Percentiles rank a stretch among this genome's conserved stretches.
Evolutionary conservation across 2,888 invertebrate species (phyloP).

Genomic region (Ophion ventricosus): DNA sequence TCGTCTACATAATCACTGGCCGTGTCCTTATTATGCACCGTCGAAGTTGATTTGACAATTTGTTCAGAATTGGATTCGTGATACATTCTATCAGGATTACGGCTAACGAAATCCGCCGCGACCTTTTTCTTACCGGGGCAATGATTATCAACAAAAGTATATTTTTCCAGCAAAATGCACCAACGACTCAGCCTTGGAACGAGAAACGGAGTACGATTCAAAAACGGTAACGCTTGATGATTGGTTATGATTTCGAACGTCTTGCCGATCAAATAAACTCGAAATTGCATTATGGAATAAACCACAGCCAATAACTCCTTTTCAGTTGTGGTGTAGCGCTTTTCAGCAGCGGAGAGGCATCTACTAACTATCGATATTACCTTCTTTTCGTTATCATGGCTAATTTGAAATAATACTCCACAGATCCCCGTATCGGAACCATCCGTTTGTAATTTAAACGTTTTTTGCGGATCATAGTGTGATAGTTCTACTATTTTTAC

Average conservation of each 20-base stretch:
- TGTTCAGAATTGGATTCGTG: background rate
- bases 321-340: slow-evolving; percentile 11
- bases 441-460: slow-evolving; percentile 65
- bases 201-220: slow-evolving; percentile 6
- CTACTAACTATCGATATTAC: background rate
- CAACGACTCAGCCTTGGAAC: slow-evolving; percentile 36
- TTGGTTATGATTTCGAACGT: slow-evolving; percentile 62
- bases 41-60: background rate
- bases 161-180: slow-evolving; percentile 43
- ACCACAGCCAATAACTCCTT: slow-evolving; percentile 62
- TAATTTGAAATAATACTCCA: slow-evolving; percentile 64
- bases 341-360: no score
- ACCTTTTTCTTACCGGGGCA: slow-evolving; percentile 38
- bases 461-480: slow-evolving; percentile 36
- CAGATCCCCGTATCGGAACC: slow-evolving; percentile 61
- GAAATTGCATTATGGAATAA: slow-evolving; percentile 42
- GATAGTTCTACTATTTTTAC: slow-evolving; percentile 50
- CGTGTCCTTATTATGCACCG: slow-evolving; percentile 55
- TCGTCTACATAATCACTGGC: background rate
- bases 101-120: slow-evolving; percentile 48
- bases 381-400: slow-evolving; percentile 25
- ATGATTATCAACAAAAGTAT: slow-evolving; percentile 16
- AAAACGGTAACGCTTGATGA: slow-evolving; percentile 32
- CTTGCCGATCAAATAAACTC: slow-evolving; percentile 67
- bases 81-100: slow-evolving; percentile 30